Percentiles rank a stretch among this genome's conserved stretches.
Conservation (phyloP, 2,113 vertebrate species). For the Oreamnos americanus region DNA sequence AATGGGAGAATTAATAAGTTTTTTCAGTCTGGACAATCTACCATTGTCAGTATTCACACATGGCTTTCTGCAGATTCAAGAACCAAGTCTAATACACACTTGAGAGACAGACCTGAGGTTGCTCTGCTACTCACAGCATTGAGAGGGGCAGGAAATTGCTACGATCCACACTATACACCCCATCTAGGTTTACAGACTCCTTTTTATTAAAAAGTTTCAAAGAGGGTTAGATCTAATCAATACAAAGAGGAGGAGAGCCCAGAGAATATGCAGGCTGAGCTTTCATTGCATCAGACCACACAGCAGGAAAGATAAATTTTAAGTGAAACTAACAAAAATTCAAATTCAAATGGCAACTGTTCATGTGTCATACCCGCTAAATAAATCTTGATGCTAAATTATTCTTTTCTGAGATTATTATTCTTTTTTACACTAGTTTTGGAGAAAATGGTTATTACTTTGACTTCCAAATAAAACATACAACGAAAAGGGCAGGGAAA, state of each 20-base stretch:
- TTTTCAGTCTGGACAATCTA: neutral
- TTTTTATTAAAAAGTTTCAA: neutral
- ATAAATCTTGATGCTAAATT: neutral
- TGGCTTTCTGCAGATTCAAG: neutral
- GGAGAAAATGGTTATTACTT: neutral
- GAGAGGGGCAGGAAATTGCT: neutral
- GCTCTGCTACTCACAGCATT: neutral
- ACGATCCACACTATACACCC: neutral
- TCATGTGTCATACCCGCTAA: neutral
- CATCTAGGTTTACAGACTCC: neutral
- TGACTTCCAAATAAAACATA: neutral
- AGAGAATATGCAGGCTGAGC: neutral
- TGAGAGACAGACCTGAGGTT: neutral
- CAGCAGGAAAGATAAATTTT: constrained; percentile 9
- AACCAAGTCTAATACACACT: neutral
- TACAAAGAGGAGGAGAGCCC: neutral
- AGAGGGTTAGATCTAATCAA: neutral
- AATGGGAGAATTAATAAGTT: neutral
- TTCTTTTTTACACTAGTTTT: neutral
- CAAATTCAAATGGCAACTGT: neutral
- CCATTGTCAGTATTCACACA: neutral
- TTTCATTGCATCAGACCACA: neutral
- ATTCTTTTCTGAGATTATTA: constrained; percentile 3
- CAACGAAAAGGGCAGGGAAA: neutral
- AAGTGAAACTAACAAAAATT: constrained; percentile 11